These are phyloP conservation scores for Cydia amplana DNA, from an alignment of 1,140 invertebrate species.

Conservation along the genomic window DNA sequence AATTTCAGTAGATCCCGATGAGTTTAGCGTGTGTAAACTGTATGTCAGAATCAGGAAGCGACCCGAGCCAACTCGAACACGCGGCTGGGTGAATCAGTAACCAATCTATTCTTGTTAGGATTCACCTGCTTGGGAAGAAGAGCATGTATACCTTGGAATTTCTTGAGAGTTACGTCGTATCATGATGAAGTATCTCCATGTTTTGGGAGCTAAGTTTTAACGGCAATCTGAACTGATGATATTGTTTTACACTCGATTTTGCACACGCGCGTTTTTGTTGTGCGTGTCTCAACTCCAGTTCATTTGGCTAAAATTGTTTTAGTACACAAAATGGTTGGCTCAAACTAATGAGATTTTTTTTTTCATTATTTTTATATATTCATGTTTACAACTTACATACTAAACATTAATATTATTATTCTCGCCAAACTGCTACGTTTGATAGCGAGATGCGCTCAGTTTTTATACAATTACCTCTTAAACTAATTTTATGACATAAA, in stretches of 20 bases:
- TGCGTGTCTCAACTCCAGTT: no score
- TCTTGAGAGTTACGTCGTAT: background rate
- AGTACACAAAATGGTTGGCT: no score
- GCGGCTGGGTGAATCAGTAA: conserved; percentile 23
- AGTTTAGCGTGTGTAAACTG: background rate
- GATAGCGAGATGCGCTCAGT: no score
- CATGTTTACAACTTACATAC: no score
- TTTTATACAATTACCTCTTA: no score
- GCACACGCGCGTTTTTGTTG: background rate
- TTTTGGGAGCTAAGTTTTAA: background rate
- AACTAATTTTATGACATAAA: no score
- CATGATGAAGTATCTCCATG: background rate
- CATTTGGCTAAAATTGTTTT: no score
- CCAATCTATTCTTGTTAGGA: conserved; percentile 25
- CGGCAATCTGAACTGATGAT: background rate
- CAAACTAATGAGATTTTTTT: no score
- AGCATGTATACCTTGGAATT: background rate
- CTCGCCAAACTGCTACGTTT: no score
- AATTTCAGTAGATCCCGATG: background rate
- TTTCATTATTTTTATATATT: no score
- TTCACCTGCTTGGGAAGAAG: background rate
- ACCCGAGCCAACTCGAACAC: conserved; percentile 14
- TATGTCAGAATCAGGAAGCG: conserved; percentile 28
- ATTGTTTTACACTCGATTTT: background rate
- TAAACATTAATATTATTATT: no score